These are phyloP conservation scores for Taxidea taxus DNA, from an alignment of 2,113 vertebrate genomes.

Conservation along the genomic window DNA sequence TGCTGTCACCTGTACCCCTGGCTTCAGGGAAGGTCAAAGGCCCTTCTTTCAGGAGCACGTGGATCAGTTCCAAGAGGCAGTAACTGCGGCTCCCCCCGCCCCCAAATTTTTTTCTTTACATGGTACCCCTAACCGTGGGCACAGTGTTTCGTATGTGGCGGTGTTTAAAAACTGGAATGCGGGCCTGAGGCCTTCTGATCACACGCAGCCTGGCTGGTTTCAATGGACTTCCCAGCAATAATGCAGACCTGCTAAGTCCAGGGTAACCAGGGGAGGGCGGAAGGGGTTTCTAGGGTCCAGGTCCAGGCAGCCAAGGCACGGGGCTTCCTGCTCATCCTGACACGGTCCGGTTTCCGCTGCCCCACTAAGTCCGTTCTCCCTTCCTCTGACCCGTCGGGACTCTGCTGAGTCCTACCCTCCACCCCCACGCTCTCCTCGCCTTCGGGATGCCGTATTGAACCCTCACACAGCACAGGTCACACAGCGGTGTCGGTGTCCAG, in stretches of 20 bases:
- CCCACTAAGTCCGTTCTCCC: not conserved
- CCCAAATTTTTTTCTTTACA: not conserved
- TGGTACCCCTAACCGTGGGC: not conserved
- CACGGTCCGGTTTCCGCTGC: not conserved
- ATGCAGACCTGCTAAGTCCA: accelerated
- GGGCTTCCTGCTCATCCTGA: not conserved
- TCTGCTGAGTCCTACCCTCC: not conserved
- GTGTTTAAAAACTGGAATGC: not conserved
- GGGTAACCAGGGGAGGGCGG: accelerated
- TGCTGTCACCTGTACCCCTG: not conserved
- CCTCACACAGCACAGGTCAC: not conserved
- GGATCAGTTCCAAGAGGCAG: not conserved
- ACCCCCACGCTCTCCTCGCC: not conserved
- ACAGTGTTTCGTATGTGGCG: not conserved
- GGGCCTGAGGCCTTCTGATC: not conserved
- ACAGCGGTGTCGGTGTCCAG: not conserved
- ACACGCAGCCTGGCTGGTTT: not conserved
- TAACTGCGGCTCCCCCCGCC: too few relatives aligned
- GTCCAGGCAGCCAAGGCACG: not conserved
- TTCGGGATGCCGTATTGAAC: not conserved
- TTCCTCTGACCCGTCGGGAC: not conserved
- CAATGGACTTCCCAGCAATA: not conserved
- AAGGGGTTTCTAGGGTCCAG: not conserved
- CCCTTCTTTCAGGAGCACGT: not conserved
- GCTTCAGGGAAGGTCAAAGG: not conserved